Evolutionary conservation across 2,888 invertebrate genomes (phyloP), one percentile per base, ranked within the genome.

Genomic region (Thyatira batis): DNA sequence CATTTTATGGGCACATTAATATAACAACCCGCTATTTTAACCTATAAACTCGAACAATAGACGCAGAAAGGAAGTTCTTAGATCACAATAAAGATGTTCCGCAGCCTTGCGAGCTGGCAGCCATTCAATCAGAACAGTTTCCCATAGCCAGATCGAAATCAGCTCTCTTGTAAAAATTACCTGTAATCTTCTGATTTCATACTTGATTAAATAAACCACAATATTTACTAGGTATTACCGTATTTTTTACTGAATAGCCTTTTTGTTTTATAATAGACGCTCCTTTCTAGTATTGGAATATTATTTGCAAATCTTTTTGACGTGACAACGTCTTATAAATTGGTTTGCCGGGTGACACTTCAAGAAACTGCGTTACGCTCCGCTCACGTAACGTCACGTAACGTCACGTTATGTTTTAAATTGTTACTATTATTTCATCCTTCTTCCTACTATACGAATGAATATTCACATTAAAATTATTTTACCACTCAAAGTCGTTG

Each of bases 41-140:
- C 63, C 68, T 56, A 69, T 67, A 58, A 66, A 59, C 30, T 25
- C 45, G 51, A 56, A 60, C 59, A 60, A 56, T 60, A 43, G 54
- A 20, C n/a, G 44, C 27, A 27, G 27, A 27, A 20, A 54, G 53
- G 54, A 57, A 48, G 53, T 49, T 52, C 52, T 55, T 57, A 57
- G 50, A 49, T 45, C 33, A 53, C 49, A 45, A 50, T 11, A 50
- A 43, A 56, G 60, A 67, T 59, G 67, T 67, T 69, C 69, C 63
- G 54, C 65, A 67, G 60, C 67, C 69, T 69, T 67, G 67, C 51
- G 57, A 57, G 46, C 56, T 55, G 49, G 46, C 21, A 51, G 13
- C 20, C 17, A 69, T 69, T 69, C 68, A 70, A 57, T 70, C 70
- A 70, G 65, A 70, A 68, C 65, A 57, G 50, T 46, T 51, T 62